Percentiles rank a stretch among this genome's conserved stretches.
These are phyloP conservation scores for Callosobruchus maculatus DNA, from an alignment of 2,888 invertebrate species.

Conservation along the genomic window DNA sequence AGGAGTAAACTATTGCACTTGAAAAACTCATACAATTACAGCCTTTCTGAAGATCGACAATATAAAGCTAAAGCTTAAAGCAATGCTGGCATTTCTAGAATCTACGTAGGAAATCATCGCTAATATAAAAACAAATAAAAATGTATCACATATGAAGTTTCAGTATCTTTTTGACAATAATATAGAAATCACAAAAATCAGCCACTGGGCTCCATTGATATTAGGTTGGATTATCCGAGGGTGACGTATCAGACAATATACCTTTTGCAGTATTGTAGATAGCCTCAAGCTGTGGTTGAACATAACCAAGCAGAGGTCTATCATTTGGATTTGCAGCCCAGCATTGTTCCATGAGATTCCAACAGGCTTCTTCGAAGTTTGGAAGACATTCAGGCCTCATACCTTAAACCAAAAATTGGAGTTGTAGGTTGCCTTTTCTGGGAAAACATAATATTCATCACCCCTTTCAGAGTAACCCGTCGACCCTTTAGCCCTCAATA, in stretches of 20 bases:
- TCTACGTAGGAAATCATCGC: background rate
- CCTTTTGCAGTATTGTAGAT: slow-evolving; percentile 41
- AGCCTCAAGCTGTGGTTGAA: slow-evolving; percentile 64
- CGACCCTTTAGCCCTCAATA: too few relatives aligned
- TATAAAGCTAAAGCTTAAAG: background rate
- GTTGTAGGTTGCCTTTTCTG: too few relatives aligned
- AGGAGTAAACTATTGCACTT: background rate
- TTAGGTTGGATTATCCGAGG: background rate
- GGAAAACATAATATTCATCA: too few relatives aligned
- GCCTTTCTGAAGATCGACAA: background rate
- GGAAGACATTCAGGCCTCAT: slow-evolving; percentile 75
- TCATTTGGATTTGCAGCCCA: slow-evolving; percentile 74
- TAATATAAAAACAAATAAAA: background rate
- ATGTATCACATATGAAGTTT: background rate
- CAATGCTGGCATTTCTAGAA: background rate
- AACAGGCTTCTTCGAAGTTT: slow-evolving; percentile 73
- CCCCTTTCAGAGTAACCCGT: too few relatives aligned
- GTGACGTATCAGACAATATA: background rate
- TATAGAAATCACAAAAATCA: background rate
- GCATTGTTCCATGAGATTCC: slow-evolving; percentile 80
- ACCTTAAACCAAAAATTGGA: slow-evolving; percentile 57
- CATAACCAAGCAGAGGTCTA: slow-evolving; percentile 74
- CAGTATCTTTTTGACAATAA: background rate
- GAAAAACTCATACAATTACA: background rate
- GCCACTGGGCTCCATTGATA: background rate